Evolutionary conservation across 1,140 invertebrate species (phyloP).

Genomic region (Atta cephalotes): DNA sequence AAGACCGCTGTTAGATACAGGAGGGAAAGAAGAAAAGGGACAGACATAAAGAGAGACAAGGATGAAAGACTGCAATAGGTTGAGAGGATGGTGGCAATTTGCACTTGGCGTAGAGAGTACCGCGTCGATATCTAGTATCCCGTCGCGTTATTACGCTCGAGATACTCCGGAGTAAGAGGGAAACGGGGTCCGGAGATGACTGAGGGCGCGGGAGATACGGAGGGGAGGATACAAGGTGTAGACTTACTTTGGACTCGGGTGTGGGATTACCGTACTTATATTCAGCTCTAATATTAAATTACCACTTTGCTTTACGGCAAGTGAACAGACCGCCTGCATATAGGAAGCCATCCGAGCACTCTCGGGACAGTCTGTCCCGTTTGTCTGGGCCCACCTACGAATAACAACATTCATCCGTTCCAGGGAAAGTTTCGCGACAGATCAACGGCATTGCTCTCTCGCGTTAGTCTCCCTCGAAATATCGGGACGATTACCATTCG

Average conservation of each 20-base stretch:
- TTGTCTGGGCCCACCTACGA: conserved; percentile 81
- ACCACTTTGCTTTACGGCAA: conserved; percentile 87
- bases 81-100: conserved; percentile 73
- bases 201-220: background rate
- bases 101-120: conserved; percentile 74
- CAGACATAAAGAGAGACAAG: background rate
- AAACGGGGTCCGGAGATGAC: conserved; percentile 73
- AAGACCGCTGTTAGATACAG: background rate
- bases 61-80: background rate
- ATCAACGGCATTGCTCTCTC: background rate
- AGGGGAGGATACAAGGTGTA: conserved; percentile 79
- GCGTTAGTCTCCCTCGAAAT: background rate
- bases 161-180: conserved; percentile 71
- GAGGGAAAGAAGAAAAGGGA: background rate
- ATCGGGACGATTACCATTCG: background rate
- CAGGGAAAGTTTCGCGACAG: background rate
- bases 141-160: conserved; percentile 81
- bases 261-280: conserved; percentile 86
- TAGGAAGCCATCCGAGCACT: conserved; percentile 86
- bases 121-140: conserved; percentile 80
- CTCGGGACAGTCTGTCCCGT: conserved; percentile 83
- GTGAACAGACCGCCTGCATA: conserved; percentile 86
- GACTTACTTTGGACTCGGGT: conserved; percentile 85
- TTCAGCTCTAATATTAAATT: conserved; percentile 86
- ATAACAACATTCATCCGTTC: conserved; percentile 57